Base-by-base conservation (phyloP, 2,797 vertebrate genomes). In the Basileuterus tristriatus region DNA sequence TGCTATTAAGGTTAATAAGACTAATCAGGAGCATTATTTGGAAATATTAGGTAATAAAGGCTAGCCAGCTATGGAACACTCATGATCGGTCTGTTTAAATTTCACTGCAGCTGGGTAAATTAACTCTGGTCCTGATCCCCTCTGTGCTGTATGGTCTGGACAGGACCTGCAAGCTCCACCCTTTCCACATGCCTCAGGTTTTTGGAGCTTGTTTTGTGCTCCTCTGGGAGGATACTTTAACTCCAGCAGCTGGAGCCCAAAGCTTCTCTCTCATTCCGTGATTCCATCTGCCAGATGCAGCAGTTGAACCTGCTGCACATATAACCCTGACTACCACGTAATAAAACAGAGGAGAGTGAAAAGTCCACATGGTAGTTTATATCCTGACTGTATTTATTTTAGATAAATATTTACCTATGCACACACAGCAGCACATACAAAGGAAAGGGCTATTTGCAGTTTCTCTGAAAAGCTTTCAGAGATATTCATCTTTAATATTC, bases 371-470 rank as follows among this genome's bases (percentile, higher is more conserved):
- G 16, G 11, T 46, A 75, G 34, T 83, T 92, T 46, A 87, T 55
- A 80, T 20, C n/a, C 52, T 70, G 74, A 74, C 22, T 70, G 36
- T 72, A 50, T 86, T 90, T 88, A 46, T 65, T 95, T 79, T 65
- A 92, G 81, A 37, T 86, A 91, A 96, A 71, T 90, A 81, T 12
- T 47, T 83, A 87, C 80, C 34, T 90, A 10, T 44, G 64, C n/a
- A 60, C 37, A 86, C 30, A 41, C 19, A 77, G 13, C 17, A 21
- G n/a, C 58, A 65, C 11, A 32, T 58, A 63, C 27, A 60, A 71
- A 34, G 43, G 44, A 76, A 78, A 64, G 19, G 30, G 26, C 9
- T 71, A 64, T 87, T 92, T 75, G 36, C 29, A 75, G 68, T 92
- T 83, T 19, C n/a, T 80, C 65, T 68, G 75, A 74, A 85, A 71